Evolutionary conservation across 2,888 invertebrate genomes (phyloP), one percentile per base, ranked within the genome.

Genomic region (Diogma glabrata): DNA sequence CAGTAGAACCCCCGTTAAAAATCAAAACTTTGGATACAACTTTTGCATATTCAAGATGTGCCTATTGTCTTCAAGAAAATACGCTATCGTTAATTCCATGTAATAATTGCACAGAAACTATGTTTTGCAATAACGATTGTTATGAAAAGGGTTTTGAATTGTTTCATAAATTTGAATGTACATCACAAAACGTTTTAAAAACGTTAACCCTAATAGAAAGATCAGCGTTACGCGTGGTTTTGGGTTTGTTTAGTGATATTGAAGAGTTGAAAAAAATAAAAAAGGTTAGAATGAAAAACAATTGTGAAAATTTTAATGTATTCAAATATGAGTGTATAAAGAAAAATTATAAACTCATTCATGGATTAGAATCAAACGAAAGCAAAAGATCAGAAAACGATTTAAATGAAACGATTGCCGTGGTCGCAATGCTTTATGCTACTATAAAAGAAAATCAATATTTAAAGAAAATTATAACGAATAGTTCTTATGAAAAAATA

Each of bases 151-250:
- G 88, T 2, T 79, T 76, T 72, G 65, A 73, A 33, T 72, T 74
- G 17, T 87, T 84, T 65, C 94, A 95, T 66, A 72, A 74, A 55
- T 73, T 80, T 55, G 92, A 93, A 72, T 93, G 92, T 63, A 64
- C 73, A 1, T 70, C 89, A 47, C 73, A 87, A 60, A 72, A 78
- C 26, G 71, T 76, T 19, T 64, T 90, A 23, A 63, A 77, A 17
- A 64, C 69, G 33, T 72, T 82, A 67, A 78, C 77, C 47, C 82
- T 84, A 66, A 71, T 86, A 8, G 82, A 83, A 58, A 66, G 83
- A 22, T 69, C 84, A 12, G 80, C 84, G n/a, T 61, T 87, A 53
- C 75, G 83, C 60, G 76, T 81, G 3, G 75, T 75, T 2, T 60
- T 81, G 20, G 60, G 67, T 61, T 59, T 64, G 54, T 62, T 71